Base-by-base conservation (phyloP, 2,113 vertebrate genomes). In the Ursus arctos region DNA sequence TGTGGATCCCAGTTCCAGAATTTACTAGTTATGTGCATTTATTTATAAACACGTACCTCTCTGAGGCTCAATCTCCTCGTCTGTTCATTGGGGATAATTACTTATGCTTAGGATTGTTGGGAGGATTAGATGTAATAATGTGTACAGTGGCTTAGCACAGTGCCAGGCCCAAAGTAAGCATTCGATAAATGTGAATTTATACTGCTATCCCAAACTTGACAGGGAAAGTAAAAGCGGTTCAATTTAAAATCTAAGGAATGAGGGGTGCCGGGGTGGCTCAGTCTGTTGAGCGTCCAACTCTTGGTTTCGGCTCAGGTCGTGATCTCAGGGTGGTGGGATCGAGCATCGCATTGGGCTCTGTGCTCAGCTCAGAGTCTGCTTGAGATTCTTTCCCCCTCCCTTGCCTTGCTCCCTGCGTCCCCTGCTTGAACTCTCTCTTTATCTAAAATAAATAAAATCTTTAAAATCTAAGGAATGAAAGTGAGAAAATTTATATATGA, bases 161-260 rank as follows among this genome's bases (percentile, higher is more conserved):
- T 84, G 43, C 33, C 5, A 28, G 84, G 61, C 18, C 33, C 55
- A 76, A 88, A 84, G 36, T 43, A 89, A n/a, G n/a, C 31, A 95
- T 65, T 96, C n/a, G 36, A 8, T 59, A 92, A 90, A 79, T 77
- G n/a, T 69, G 83, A 31, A 14, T 76, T 67, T 87, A 86, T 88
- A 84, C 3, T 26, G 18, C 24, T 80, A 12, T 14, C 19, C 33
- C 47, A 72, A 84, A 55, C 31, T 81, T 81, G 22, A 40, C 63
- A 95, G 26, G 67, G 26, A 84, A 96, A 85, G 40, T 36, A 81
- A 96, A 97, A 87, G 47, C 24, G 84, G 13, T 91, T 97, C 51
- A 85, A 95, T 40, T 95, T 88, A 80, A 91, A 95, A 91, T 88
- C 47, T 87, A 2, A 67, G 31, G 63, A 67, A 33, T 33, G 31